phyloP scores from a whole-genome alignment of 2,888 invertebrate species.

The Drosophila emarginata region DNA sequence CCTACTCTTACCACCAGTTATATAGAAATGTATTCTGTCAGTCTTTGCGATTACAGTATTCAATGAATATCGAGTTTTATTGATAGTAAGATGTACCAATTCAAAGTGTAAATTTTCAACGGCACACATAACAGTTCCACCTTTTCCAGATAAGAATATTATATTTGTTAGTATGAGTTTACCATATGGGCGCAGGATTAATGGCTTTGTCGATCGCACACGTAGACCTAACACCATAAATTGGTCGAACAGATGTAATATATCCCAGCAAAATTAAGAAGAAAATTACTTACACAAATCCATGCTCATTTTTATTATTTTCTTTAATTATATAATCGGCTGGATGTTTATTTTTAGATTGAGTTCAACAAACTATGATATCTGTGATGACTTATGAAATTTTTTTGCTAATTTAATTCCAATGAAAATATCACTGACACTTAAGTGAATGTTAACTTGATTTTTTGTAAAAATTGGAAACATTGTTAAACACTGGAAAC shows the following conservation, averaged over 20 bases:
- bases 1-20: not conserved
- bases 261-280: too few species aligned
- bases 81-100: not conserved
- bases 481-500: too few species aligned
- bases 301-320: not conserved
- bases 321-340: not conserved
- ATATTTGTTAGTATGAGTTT: not conserved
- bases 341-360: not conserved
- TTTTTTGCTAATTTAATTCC: too few species aligned
- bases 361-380: conserved; percentile 18
- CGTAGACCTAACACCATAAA: not conserved
- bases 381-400: not conserved
- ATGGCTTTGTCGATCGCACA: not conserved
- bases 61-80: not conserved
- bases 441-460: conserved; percentile 18
- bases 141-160: not conserved
- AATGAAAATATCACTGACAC: conserved; percentile 23
- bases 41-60: not conserved
- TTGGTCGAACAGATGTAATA: not conserved
- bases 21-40: not conserved
- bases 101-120: not conserved
- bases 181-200: not conserved
- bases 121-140: not conserved
- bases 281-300: not conserved
- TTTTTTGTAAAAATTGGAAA: not conserved